Evolutionary conservation across 2,113 vertebrate genomes (phyloP), one percentile per base, ranked within the genome.

Genomic region (Elephas maximus): DNA sequence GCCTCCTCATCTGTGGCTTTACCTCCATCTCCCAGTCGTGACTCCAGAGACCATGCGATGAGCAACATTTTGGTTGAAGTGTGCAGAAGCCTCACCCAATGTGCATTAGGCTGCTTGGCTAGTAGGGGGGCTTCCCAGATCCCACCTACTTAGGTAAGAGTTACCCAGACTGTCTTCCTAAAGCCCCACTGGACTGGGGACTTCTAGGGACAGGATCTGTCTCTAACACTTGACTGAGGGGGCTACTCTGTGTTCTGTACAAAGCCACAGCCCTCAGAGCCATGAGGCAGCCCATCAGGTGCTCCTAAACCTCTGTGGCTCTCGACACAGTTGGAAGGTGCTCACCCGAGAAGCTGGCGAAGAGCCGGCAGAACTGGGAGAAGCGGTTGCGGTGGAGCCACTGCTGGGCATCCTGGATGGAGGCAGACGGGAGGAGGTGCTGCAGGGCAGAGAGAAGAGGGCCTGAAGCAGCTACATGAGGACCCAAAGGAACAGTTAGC

Each of bases 341-440:
- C 98, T 97, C 98, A 99, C 99, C 99, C 69, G 99, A 99, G 98
- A 99, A 99, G 98, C 99, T 99, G 98, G 99, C 99, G 90, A 99
- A 99, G 97, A 99, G 99, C 97, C 99, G 98, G 98, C 99, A 99
- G 98, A 99, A 99, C 96, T 99, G 99, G 7, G 99, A 99, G 99
- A 99, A 99, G 96, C 99, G 98, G 98, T 99, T 99, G 69, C 98
- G 99, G 94, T 99, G 99, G 69, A 99, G 99, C 99, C 99, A 99
- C 98, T 99, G 99, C 98, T 99, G 99, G 89, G 99, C 99, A 44
- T 99, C 99, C 98, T 99, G 99, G 96, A 98, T 99, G 84, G 99
- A 99, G 97, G 99, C 99, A 28, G 99, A 99, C 4, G 99, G 99
- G 98, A 99, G 98, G 96, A 99, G 99, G 98, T 99, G 99, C 99